Evolutionary conservation across 2,888 invertebrate genomes (phyloP), one percentile per base, ranked within the genome.

Genomic region (Frankliniella fusca): DNA sequence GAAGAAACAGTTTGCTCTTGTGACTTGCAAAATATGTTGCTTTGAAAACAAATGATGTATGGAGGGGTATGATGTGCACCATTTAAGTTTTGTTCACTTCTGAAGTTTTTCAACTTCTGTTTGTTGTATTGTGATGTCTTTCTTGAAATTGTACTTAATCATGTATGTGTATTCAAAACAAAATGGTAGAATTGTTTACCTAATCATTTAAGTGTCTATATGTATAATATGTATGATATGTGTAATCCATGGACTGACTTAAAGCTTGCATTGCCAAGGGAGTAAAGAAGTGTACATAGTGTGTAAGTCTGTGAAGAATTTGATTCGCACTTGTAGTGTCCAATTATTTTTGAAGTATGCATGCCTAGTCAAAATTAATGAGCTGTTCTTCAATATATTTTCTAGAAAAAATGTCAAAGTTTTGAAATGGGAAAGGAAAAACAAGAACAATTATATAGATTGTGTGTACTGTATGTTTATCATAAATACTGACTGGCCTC

Each of bases 291-390:
- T n/a, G 18, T 61, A 61, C 61, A 61, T 61, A 61, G 38, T 38
- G 38, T 38, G 38, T 38, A 38, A 3, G 38, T 38, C 38, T 38
- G 38, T 38, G 38, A 38, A 38, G 38, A 38, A 38, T 38, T 38
- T 38, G 38, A 38, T 38, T 38, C 38, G 5, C 38, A 38, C 38
- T 38, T 38, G 38, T 38, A 54, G 54, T 54, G 54, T 20, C 15
- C 18, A 15, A 15, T 15, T 54, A 20, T 54, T 20, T 54, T 54
- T 54, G 54, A 20, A 54, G 20, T 15, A 54, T 54, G 54, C 54
- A 54, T 54, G 54, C 70, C 70, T 76, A 76, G 70, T 76, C 70
- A 76, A 76, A 76, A 76, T 76, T 27, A 76, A 76, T 76, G 27
- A 76, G 9, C 27, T 27, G 23, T 76, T 11, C 12, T 76, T 38